Conservation (phyloP, 2,113 vertebrate species). For the Sisor rabdophorus region DNA sequence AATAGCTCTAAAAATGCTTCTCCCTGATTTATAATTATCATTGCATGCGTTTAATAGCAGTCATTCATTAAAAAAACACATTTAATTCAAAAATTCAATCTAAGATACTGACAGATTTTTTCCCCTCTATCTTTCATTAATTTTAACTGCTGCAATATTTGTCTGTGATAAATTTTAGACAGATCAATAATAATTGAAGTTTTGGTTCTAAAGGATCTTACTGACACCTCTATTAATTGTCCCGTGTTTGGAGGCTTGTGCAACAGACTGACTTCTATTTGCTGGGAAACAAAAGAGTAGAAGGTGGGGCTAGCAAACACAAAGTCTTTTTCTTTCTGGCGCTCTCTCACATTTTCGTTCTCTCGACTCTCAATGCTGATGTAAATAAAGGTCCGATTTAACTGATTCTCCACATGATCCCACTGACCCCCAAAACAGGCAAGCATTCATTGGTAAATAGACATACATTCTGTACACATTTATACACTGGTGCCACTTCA, state of each 20-base stretch:
- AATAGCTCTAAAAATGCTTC: neutral
- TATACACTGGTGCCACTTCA: neutral
- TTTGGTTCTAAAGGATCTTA: neutral
- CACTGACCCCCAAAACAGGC: slow-evolving; percentile 1
- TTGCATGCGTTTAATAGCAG: neutral
- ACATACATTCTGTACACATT: neutral
- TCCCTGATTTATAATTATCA: neutral
- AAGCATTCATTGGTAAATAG: slow-evolving; percentile 9
- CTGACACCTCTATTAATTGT: neutral
- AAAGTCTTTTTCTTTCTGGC: neutral
- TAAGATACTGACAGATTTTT: slow-evolving; percentile 2
- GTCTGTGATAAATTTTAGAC: neutral
- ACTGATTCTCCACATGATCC: neutral
- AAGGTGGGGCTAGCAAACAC: slow-evolving; percentile 29
- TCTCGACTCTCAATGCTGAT: neutral
- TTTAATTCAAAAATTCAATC: no score
- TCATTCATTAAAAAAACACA: neutral
- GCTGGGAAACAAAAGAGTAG: slow-evolving; percentile 12
- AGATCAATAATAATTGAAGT: no score
- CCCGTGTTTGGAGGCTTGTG: slow-evolving; percentile 4
- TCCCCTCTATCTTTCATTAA: neutral
- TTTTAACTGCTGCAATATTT: neutral
- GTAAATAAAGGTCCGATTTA: slow-evolving; percentile 6
- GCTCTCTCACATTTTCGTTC: neutral
- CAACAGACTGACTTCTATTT: slow-evolving; percentile 1